These are phyloP conservation scores for Megaceryle torquata DNA, from an alignment of 2,113 vertebrate species.

Conservation along the genomic window DNA sequence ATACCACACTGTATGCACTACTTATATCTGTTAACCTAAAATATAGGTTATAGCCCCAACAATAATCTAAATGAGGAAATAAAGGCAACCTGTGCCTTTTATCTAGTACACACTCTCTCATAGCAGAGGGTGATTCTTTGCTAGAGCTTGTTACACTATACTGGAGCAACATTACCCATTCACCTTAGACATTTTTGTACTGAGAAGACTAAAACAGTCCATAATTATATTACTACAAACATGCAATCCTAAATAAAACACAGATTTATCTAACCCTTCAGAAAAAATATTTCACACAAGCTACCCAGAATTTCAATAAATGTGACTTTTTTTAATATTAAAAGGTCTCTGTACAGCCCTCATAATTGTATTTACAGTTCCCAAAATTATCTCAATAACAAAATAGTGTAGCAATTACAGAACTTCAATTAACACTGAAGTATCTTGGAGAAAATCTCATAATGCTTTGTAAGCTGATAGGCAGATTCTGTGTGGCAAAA, in stretches of 20 bases:
- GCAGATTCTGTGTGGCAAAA: not conserved
- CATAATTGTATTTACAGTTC: not conserved
- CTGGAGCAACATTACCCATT: not conserved
- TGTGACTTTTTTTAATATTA: not conserved
- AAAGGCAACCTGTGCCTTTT: not conserved
- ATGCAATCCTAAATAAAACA: not conserved
- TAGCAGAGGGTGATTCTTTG: not conserved
- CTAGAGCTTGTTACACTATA: not conserved
- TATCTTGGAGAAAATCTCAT: not conserved
- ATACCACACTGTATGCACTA: fast-evolving
- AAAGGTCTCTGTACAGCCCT: not conserved
- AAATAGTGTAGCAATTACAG: not conserved
- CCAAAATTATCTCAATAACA: not conserved
- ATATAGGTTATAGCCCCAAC: not conserved
- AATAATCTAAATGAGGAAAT: not conserved
- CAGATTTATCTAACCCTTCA: not conserved
- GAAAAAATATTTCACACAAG: not conserved
- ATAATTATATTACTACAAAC: not conserved
- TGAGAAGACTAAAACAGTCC: not conserved
- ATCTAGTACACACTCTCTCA: not conserved
- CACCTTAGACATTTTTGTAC: not conserved
- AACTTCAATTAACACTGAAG: not conserved
- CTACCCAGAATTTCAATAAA: not conserved
- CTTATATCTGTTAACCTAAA: not conserved
- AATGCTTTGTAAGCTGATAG: not conserved